Conservation (phyloP, 1,140 invertebrate species). For the Lucilia sericata region DNA sequence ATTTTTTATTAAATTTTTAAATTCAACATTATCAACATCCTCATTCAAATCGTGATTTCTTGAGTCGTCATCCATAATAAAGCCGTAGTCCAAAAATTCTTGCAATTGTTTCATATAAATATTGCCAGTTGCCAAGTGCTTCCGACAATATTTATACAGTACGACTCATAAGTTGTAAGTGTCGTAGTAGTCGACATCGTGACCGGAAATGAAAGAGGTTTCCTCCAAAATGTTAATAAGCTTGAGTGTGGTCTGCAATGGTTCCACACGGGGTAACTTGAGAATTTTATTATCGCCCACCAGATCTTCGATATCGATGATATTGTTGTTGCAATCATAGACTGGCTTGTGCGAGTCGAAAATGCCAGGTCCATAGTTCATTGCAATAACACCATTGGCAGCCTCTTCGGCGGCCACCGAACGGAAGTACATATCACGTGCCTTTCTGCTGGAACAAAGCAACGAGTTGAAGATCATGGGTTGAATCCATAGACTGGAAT, state of each 20-base stretch:
- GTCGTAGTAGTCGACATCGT: constrained; percentile 65
- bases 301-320: constrained; percentile 51
- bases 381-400: constrained; percentile 73
- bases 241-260: constrained; percentile 55
- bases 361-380: constrained; percentile 95
- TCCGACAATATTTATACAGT: constrained; percentile 50
- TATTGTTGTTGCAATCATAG: constrained; percentile 59
- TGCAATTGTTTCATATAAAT: constrained; percentile 23
- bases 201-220: constrained; percentile 61
- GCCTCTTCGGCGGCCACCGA: constrained; percentile 80
- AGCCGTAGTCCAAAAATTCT: constrained; percentile 6
- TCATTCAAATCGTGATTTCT: constrained; percentile 28
- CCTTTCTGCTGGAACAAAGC: constrained; percentile 89
- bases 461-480: constrained; percentile 80
- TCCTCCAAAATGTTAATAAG: constrained; percentile 63
- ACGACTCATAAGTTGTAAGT: constrained; percentile 65
- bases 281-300: constrained; percentile 45
- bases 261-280: constrained; percentile 51
- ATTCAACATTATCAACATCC: constrained; percentile 12
- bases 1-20: constrained; percentile 21
- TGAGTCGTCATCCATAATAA: not conserved
- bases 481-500: constrained; percentile 85
- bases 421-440: constrained; percentile 91
- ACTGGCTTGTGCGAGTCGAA: constrained; percentile 81
- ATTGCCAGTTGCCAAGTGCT: constrained; percentile 23